These are phyloP conservation scores for Lamellibrachia satsuma DNA, from an alignment of 2,888 invertebrate genomes.

Conservation along the genomic window DNA sequence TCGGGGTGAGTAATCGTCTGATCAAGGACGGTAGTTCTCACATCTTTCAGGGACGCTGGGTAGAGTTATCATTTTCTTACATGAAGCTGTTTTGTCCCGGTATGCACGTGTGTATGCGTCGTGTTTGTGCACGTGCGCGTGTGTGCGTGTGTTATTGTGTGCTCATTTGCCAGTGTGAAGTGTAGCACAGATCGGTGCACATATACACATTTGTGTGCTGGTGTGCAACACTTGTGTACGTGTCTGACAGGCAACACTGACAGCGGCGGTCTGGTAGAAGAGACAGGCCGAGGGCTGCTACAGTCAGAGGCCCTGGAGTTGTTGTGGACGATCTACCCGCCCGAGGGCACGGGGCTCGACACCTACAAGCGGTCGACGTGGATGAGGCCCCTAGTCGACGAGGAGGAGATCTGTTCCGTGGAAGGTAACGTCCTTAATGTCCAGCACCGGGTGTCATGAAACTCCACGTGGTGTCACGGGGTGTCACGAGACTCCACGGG, in stretches of 20 bases:
- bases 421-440: not conserved
- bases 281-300: conserved; percentile 33
- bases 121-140: not conserved
- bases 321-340: conserved; percentile 36
- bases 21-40: too few species aligned
- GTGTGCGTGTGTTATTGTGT: not conserved
- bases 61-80: not conserved
- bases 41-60: not conserved
- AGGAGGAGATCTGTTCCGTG: conserved; percentile 22
- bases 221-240: not conserved
- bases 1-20: not conserved
- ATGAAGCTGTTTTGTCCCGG: not conserved
- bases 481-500: too few species aligned
- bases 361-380: conserved; percentile 24
- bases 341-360: conserved; percentile 30
- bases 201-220: not conserved
- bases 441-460: not conserved
- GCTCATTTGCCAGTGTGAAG: not conserved
- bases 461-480: too few species aligned
- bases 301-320: conserved; percentile 36
- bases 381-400: conserved; percentile 30
- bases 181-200: not conserved
- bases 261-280: not conserved
- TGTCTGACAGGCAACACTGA: not conserved
- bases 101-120: too few species aligned